These are phyloP conservation scores for Stichodactyla helianthus DNA, from an alignment of 64 coral and sea anemone genomes.

Conservation along the genomic window DNA sequence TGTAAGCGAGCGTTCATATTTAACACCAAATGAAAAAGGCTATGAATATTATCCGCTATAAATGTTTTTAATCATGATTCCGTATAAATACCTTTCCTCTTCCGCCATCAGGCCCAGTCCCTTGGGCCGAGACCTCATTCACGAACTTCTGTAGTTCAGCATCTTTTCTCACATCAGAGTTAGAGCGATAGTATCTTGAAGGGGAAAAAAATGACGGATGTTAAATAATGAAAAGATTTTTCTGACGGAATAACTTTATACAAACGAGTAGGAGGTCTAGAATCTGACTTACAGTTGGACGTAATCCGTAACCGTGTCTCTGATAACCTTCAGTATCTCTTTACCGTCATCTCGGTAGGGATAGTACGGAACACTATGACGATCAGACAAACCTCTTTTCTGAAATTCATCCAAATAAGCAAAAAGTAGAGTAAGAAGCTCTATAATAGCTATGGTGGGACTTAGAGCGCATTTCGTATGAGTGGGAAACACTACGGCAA, in stretches of 20 bases:
- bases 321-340: slow-evolving; percentile 33
- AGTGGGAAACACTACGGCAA: too few species aligned
- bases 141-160: slow-evolving; percentile 19
- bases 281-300: slow-evolving; percentile 47
- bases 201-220: background rate
- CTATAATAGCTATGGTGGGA: too few species aligned
- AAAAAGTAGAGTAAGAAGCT: too few species aligned
- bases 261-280: background rate
- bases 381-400: slow-evolving; percentile 62
- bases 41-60: too few species aligned
- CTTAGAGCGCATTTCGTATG: too few species aligned
- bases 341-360: slow-evolving; percentile 55
- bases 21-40: too few species aligned
- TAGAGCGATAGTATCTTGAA: slow-evolving; percentile 29
- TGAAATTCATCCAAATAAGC: background rate
- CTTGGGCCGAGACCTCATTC: slow-evolving; percentile 29
- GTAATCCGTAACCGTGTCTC: slow-evolving; percentile 41
- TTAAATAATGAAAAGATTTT: background rate
- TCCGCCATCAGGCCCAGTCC: background rate
- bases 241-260: background rate
- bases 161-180: background rate
- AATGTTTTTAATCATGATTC: too few species aligned
- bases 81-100: background rate
- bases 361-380: slow-evolving; percentile 39
- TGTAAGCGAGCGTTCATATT: too few species aligned